These are phyloP conservation scores for Dasypolia templi DNA, from an alignment of 2,888 invertebrate genomes.

Conservation along the genomic window DNA sequence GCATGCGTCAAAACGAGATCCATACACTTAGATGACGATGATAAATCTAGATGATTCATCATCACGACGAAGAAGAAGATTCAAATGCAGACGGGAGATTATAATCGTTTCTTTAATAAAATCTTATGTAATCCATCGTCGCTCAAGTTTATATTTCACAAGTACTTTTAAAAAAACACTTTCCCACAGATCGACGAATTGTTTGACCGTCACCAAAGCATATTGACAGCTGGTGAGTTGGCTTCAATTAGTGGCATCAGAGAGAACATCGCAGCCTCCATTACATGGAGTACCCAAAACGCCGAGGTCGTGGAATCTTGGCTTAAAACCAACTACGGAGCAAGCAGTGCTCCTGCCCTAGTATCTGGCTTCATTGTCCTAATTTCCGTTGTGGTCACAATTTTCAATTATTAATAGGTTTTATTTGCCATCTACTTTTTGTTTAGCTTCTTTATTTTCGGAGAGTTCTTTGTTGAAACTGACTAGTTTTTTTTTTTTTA, in stretches of 20 bases:
- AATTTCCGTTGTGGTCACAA: conserved; percentile 72
- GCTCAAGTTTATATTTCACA: not conserved
- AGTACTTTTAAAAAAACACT: not conserved
- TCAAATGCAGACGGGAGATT: no score
- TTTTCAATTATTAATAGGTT: conserved; percentile 69
- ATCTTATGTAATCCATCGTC: not conserved
- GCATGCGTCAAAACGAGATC: not conserved
- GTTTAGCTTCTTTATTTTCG: conserved; percentile 3
- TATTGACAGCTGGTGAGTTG: conserved; percentile 82
- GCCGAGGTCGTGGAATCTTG: conserved; percentile 76
- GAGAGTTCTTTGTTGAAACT: not conserved
- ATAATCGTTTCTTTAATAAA: not conserved
- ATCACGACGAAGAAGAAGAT: no score
- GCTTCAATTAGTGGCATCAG: conserved; percentile 79
- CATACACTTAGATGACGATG: not conserved
- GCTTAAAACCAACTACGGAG: conserved; percentile 74
- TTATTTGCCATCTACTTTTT: not conserved
- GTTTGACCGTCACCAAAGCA: conserved; percentile 68
- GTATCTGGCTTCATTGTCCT: conserved; percentile 76
- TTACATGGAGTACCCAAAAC: conserved; percentile 80
- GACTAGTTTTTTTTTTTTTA: not conserved
- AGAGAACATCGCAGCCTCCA: conserved; percentile 84
- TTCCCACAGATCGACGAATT: conserved; percentile 77
- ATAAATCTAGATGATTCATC: not conserved
- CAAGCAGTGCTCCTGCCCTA: conserved; percentile 69